A percentile compares a stretch with the other conserved stretches of the same genome.
phyloP scores from a whole-genome alignment of 2,888 invertebrate species.

The Lasioglossum marginatum region DNA sequence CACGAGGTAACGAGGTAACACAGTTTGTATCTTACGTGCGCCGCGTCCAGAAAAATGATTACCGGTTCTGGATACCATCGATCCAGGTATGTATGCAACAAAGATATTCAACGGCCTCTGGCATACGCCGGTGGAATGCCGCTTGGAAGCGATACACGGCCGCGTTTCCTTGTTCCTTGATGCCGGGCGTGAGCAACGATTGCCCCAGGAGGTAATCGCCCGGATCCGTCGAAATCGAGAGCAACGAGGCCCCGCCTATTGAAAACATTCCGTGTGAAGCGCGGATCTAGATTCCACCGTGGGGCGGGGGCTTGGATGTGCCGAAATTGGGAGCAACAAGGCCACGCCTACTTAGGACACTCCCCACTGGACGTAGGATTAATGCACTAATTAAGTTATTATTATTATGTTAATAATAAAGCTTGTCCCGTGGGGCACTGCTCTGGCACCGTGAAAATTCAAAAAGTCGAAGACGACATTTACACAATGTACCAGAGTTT shows the following conservation, averaged over 20 bases:
- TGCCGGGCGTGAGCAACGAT: neutral
- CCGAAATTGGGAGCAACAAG: neutral
- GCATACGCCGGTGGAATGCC: constrained; percentile 36
- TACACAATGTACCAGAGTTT: neutral
- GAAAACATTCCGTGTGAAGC: neutral
- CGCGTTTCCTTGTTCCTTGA: constrained; percentile 1
- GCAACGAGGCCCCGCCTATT: neutral
- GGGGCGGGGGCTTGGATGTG: neutral
- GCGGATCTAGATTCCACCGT: neutral
- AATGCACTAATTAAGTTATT: no score
- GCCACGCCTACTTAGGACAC: neutral
- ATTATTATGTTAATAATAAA: no score
- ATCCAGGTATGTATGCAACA: constrained; percentile 32
- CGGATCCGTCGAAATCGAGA: constrained; percentile 8
- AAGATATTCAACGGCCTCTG: constrained; percentile 40
- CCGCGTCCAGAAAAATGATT: constrained; percentile 40
- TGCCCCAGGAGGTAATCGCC: neutral
- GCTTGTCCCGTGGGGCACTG: neutral
- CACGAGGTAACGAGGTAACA: constrained; percentile 53
- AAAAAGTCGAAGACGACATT: neutral
- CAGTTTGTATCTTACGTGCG: constrained; percentile 24
- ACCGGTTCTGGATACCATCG: constrained; percentile 58
- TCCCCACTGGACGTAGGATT: neutral
- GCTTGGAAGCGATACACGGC: constrained; percentile 10
- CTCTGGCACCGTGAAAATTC: neutral